Conservation (phyloP, 2,113 vertebrate species). For the Acanthochromis polyacanthus region DNA sequence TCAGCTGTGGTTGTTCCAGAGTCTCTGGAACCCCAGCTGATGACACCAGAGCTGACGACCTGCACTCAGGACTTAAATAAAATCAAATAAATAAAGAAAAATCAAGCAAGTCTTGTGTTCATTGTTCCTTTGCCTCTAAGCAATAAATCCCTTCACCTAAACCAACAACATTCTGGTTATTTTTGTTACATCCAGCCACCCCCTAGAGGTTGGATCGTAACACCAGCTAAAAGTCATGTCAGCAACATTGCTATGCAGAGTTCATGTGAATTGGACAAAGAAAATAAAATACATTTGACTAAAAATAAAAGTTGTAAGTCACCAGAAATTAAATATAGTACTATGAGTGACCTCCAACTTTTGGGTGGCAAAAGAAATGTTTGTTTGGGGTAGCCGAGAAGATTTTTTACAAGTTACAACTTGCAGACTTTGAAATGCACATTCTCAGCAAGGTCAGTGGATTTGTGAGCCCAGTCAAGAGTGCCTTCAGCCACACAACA, state of each 20-base stretch:
- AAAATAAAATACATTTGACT: neutral
- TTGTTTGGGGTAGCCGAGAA: constrained; percentile 41
- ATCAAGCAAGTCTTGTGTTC: no score
- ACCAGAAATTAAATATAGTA: constrained; percentile 28
- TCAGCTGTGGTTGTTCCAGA: no score
- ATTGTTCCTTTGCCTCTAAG: no score
- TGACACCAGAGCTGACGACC: no score
- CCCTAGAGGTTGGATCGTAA: no score
- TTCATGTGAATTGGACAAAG: neutral
- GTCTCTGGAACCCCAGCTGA: no score
- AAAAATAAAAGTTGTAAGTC: neutral
- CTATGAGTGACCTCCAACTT: constrained; percentile 17
- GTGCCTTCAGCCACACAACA: neutral
- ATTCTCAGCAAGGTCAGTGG: constrained; percentile 18
- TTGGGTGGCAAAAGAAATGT: constrained; percentile 34
- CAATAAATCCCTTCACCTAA: no score
- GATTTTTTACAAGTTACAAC: constrained; percentile 45
- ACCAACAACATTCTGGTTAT: no score
- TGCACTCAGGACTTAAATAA: no score
- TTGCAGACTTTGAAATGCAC: constrained; percentile 36
- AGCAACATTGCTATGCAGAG: neutral
- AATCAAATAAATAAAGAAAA: no score
- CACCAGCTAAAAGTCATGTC: neutral
- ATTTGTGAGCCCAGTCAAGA: neutral
- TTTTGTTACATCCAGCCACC: no score